A percentile compares a stretch with the other conserved stretches of the same genome.
These are phyloP conservation scores for Penelope pileata DNA, from an alignment of 2,113 vertebrate species.

Conservation along the genomic window DNA sequence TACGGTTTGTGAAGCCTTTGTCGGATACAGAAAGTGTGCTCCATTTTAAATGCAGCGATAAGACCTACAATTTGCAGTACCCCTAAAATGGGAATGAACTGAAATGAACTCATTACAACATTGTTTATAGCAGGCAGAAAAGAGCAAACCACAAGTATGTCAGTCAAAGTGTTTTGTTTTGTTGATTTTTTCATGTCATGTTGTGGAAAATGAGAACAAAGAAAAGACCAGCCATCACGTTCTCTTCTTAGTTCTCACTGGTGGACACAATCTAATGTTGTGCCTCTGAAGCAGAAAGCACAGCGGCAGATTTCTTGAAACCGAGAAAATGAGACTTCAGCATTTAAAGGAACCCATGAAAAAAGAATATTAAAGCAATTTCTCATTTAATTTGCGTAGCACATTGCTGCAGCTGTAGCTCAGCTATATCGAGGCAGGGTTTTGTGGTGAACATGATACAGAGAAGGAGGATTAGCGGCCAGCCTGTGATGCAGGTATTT, in stretches of 20 bases:
- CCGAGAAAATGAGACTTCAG: background rate
- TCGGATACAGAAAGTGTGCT: background rate
- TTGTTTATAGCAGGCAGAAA: background rate
- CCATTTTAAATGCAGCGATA: background rate
- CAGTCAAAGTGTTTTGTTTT: background rate
- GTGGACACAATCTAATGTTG: background rate
- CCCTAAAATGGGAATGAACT: constrained; percentile 32
- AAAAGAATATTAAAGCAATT: constrained; percentile 11
- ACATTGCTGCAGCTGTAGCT: background rate
- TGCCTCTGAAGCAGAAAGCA: background rate
- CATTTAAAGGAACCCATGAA: background rate
- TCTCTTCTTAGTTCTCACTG: background rate
- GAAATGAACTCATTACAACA: constrained; percentile 9
- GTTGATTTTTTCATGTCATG: background rate
- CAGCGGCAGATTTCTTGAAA: background rate
- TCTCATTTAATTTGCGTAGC: background rate
- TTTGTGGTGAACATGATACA: background rate
- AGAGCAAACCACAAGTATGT: background rate
- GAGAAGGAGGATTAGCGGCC: background rate
- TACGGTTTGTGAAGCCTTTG: background rate
- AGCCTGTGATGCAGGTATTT: background rate
- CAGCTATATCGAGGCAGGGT: background rate
- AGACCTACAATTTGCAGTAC: background rate
- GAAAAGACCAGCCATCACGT: rapidly evolving
- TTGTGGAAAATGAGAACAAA: background rate